These are phyloP conservation scores for Circaetus cinerascens DNA, from an alignment of 2,113 vertebrate genomes.

Conservation along the genomic window DNA sequence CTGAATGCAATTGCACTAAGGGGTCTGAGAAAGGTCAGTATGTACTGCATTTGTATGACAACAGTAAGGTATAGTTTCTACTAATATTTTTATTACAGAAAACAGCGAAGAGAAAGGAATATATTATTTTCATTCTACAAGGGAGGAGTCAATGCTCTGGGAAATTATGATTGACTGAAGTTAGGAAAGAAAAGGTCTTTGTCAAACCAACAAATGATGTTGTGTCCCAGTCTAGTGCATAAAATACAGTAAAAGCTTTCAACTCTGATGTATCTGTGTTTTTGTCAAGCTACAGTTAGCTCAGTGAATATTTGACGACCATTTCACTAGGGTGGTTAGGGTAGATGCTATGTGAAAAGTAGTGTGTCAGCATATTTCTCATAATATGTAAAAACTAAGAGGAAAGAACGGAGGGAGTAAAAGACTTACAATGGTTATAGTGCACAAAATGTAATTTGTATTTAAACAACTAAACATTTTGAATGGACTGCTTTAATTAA, in stretches of 20 bases:
- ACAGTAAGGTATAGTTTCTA: neutral
- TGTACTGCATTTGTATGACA: neutral
- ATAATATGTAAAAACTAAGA: neutral
- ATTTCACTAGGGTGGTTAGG: neutral
- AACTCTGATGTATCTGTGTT: neutral
- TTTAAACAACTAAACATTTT: slow-evolving; percentile 13
- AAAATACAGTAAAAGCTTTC: neutral
- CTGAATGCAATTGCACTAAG: neutral
- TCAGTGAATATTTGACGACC: neutral
- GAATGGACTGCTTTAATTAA: slow-evolving; percentile 34
- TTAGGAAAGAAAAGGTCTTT: neutral
- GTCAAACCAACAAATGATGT: neutral
- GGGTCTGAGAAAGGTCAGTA: neutral
- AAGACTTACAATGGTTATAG: neutral
- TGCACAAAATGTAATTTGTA: neutral
- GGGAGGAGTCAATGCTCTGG: neutral
- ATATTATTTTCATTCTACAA: neutral
- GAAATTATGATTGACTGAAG: neutral
- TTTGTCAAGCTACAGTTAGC: neutral
- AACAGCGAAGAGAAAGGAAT: neutral
- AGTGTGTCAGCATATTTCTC: neutral
- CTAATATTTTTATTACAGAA: neutral
- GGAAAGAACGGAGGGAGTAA: slow-evolving; percentile 1
- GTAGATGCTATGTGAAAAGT: neutral
- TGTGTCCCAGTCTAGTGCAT: neutral